Conservation (phyloP, 2,888 invertebrate genomes). For the Pristionchus japonicus region DNA sequence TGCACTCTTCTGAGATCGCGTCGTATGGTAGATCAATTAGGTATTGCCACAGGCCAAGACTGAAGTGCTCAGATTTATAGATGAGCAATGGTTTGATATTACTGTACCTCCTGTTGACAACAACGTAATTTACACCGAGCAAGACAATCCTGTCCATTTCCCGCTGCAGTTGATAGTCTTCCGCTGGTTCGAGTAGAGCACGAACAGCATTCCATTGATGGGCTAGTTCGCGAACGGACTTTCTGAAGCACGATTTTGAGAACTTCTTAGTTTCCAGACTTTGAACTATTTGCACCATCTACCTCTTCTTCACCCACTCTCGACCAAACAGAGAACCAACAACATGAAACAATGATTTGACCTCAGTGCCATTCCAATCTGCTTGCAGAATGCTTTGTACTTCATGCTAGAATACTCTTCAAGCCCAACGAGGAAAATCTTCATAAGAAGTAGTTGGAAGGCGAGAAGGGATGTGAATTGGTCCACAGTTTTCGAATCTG, state of each 20-base stretch:
- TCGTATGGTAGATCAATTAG: slow-evolving; percentile 72
- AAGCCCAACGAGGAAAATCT: slow-evolving; percentile 69
- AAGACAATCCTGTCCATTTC: slow-evolving; percentile 72
- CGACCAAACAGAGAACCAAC: no score
- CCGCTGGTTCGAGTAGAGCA: slow-evolving; percentile 49
- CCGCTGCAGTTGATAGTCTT: slow-evolving; percentile 61
- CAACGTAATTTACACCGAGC: slow-evolving; percentile 65
- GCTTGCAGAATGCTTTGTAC: slow-evolving; percentile 69
- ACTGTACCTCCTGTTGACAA: slow-evolving; percentile 57
- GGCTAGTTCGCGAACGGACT: slow-evolving; percentile 64
- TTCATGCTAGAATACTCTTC: slow-evolving; percentile 61
- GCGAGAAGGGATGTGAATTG: slow-evolving; percentile 69
- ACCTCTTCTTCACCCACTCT: no score
- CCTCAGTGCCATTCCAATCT: slow-evolving; percentile 68
- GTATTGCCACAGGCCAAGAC: slow-evolving; percentile 73
- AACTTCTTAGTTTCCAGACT: no score
- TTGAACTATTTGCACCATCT: no score
- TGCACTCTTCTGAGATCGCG: slow-evolving; percentile 65
- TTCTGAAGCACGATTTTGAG: no score
- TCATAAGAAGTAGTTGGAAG: slow-evolving; percentile 63
- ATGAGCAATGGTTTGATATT: no score
- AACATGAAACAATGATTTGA: no score
- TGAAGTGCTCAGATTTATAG: no score
- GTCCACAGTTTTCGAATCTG: slow-evolving; percentile 52
- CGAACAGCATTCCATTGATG: slow-evolving; percentile 63